These are phyloP conservation scores for Procavia capensis DNA, from an alignment of 2,113 vertebrate genomes.

Conservation along the genomic window DNA sequence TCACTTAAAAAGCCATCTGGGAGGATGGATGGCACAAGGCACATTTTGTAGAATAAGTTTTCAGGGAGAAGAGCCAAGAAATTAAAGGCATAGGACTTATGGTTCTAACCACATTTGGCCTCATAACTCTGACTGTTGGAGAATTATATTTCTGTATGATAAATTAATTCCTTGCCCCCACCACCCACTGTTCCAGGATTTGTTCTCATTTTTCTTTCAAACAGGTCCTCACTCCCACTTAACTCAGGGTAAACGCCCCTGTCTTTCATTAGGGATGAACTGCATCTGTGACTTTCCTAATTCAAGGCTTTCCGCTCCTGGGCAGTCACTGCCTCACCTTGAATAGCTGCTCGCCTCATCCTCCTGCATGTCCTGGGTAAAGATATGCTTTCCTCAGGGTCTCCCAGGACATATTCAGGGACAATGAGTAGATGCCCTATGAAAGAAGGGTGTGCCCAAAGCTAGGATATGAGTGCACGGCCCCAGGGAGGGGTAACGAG, in stretches of 20 bases:
- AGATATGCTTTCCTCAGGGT: background rate
- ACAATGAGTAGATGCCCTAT: background rate
- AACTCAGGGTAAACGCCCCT: background rate
- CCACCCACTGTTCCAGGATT: background rate
- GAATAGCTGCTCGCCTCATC: accelerated
- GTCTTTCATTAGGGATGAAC: background rate
- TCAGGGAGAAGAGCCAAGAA: constrained; percentile 57
- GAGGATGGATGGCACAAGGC: constrained; percentile 69
- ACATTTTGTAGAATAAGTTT: constrained; percentile 34
- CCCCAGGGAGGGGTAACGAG: background rate
- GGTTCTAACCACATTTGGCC: constrained; percentile 57
- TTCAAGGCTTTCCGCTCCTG: background rate
- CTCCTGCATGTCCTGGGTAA: background rate
- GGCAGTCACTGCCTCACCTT: accelerated
- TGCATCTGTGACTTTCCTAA: background rate
- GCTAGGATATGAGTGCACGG: accelerated
- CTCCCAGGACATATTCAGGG: background rate
- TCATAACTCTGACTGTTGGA: background rate
- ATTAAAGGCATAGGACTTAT: constrained; percentile 51
- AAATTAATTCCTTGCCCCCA: background rate
- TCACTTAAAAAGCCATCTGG: constrained; percentile 72
- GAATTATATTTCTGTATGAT: constrained; percentile 14
- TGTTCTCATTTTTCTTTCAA: background rate
- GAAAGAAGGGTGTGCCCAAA: background rate
- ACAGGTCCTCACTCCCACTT: background rate